A percentile compares a stretch with the other conserved stretches of the same genome.
phyloP scores from a whole-genome alignment of 1,140 invertebrate genomes.

The Tribolium castaneum region DNA sequence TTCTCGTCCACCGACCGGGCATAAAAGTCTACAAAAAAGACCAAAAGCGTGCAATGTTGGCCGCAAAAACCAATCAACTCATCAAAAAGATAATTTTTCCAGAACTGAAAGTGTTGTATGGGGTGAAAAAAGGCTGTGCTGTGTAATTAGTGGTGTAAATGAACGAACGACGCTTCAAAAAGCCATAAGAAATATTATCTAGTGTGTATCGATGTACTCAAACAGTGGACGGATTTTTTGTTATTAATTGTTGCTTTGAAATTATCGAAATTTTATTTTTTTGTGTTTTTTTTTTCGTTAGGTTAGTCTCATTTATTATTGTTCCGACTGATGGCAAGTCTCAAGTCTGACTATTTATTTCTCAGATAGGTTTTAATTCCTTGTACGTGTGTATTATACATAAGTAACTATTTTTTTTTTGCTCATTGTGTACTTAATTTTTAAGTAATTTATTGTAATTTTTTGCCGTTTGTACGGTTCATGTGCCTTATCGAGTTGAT shows the following conservation, averaged over 20 bases:
- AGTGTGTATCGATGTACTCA: conserved; percentile 34
- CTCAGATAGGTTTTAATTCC: background rate
- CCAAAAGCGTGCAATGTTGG: conserved; percentile 77
- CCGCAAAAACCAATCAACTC: conserved; percentile 81
- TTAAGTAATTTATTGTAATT: conserved; percentile 33
- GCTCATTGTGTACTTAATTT: conserved; percentile 29
- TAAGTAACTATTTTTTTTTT: background rate
- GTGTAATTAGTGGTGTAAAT: conserved; percentile 68
- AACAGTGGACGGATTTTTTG: conserved; percentile 2
- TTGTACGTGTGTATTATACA: background rate
- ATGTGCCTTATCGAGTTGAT: conserved; percentile 50
- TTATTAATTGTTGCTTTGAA: conserved; percentile 14
- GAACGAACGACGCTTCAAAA: no score
- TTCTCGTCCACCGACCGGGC: conserved; percentile 87
- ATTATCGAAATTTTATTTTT: background rate
- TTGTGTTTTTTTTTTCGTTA: background rate
- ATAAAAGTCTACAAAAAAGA: conserved; percentile 86
- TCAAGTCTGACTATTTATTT: conserved; percentile 27
- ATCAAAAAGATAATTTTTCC: conserved; percentile 86
- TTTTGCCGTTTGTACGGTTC: conserved; percentile 48
- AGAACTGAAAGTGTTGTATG: conserved; percentile 86
- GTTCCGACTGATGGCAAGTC: background rate
- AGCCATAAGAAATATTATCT: conserved; percentile 15
- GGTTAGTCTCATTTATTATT: background rate
- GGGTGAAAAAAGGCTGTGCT: conserved; percentile 81